phyloP scores from a whole-genome alignment of 2,888 invertebrate genomes.

The Caradrina kadenii region DNA sequence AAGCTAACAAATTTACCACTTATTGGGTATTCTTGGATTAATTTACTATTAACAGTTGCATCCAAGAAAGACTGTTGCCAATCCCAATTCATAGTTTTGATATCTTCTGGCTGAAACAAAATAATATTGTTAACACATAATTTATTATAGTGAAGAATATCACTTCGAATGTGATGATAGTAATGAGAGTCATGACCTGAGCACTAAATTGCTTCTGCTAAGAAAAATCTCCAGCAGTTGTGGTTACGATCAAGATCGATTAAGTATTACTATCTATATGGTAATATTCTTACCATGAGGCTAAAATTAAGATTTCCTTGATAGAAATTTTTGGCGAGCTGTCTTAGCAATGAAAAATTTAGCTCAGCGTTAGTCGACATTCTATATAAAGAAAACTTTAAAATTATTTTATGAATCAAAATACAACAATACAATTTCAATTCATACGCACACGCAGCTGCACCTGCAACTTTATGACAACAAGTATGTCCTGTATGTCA shows the following conservation, averaged over 20 bases:
- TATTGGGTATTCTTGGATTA: conserved; percentile 91
- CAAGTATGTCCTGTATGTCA: too few species aligned
- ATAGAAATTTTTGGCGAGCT: conserved; percentile 67
- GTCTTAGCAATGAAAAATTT: conserved; percentile 32
- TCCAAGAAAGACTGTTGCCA: conserved; percentile 91
- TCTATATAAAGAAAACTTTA: neutral
- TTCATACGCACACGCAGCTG: too few species aligned
- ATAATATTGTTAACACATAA: neutral
- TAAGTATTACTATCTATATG: neutral
- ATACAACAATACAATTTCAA: too few species aligned
- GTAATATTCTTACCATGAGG: conserved; percentile 63
- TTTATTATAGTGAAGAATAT: neutral
- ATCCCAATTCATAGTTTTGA: conserved; percentile 82
- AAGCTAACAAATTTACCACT: conserved; percentile 91
- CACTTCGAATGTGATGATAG: neutral
- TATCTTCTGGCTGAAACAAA: conserved; percentile 74
- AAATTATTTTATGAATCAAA: neutral
- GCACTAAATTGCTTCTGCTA: too few species aligned
- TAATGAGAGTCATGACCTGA: too few species aligned
- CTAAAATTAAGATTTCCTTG: conserved; percentile 68
- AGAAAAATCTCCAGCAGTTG: too few species aligned
- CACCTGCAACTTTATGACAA: too few species aligned
- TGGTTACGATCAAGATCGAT: too few species aligned
- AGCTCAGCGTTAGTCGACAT: conserved; percentile 25
- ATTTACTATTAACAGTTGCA: conserved; percentile 89